Evolutionary conservation across 2,888 invertebrate species (phyloP).

Genomic region (Cremastinae sp.): DNA sequence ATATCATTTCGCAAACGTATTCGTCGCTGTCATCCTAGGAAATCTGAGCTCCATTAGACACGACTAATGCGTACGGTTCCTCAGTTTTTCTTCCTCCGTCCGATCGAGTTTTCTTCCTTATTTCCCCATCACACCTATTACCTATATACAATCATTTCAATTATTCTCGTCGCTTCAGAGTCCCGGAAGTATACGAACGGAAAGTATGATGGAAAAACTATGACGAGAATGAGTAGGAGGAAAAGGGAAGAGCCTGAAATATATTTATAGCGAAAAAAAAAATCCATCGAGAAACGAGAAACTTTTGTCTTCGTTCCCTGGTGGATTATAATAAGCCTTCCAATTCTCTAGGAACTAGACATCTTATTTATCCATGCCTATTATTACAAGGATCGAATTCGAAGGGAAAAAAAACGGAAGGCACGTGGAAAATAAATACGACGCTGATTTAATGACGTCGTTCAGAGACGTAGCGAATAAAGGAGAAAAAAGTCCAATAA

Average conservation of each 20-base stretch:
- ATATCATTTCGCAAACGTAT: no score
- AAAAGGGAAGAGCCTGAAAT: no score
- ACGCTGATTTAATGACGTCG: constrained; percentile 7
- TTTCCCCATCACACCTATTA: no score
- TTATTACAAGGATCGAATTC: constrained; percentile 21
- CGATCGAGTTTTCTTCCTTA: no score
- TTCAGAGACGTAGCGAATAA: not conserved
- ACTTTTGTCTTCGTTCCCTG: constrained; percentile 9
- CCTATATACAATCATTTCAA: no score
- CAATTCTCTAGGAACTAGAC: constrained; percentile 18
- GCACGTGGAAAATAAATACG: constrained; percentile 11
- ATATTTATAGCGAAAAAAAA: not conserved
- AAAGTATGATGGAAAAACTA: not conserved
- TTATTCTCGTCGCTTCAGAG: no score
- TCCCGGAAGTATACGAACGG: no score
- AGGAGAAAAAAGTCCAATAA: not conserved
- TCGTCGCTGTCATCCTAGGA: no score
- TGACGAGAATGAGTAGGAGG: no score
- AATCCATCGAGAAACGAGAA: constrained; percentile 1
- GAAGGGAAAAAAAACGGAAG: constrained; percentile 16
- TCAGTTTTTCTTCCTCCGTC: no score
- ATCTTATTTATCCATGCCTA: constrained; percentile 13
- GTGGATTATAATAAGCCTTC: constrained; percentile 30
- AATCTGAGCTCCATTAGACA: no score
- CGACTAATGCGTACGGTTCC: no score